Conservation (phyloP, 2,888 invertebrate genomes). For the Phasia obesa region DNA sequence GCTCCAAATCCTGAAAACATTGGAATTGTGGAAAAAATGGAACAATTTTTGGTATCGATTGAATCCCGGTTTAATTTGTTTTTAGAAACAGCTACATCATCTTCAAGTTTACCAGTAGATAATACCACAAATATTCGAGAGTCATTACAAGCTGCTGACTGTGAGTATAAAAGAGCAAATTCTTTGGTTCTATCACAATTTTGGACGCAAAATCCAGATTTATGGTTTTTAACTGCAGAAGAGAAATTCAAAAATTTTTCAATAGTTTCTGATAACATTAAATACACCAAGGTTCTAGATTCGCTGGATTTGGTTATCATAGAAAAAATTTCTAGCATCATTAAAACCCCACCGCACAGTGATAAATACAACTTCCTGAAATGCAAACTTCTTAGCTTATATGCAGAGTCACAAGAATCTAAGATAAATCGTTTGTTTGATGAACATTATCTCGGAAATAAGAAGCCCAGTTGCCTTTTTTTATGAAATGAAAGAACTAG, state of each 20-base stretch:
- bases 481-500: neutral
- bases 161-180: too few species aligned
- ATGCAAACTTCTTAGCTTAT: neutral
- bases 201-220: too few species aligned
- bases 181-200: too few species aligned
- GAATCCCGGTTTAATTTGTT: neutral
- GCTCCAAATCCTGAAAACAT: neutral
- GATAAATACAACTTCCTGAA: too few species aligned
- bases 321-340: slow-evolving; percentile 8
- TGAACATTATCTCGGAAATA: slow-evolving; percentile 1
- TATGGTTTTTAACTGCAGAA: neutral
- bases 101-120: too few species aligned
- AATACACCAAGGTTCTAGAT: too few species aligned
- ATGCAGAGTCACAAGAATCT: slow-evolving; percentile 1
- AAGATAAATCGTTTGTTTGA: slow-evolving; percentile 5
- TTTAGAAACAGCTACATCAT: too few species aligned
- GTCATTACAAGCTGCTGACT: too few species aligned
- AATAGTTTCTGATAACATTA: too few species aligned
- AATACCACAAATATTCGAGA: too few species aligned
- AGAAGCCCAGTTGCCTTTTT: slow-evolving; percentile 6
- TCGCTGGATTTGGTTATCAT: neutral
- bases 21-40: too few species aligned
- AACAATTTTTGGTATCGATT: neutral
- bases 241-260: neutral
- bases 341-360: too few species aligned